Percentiles rank a stretch among this genome's conserved stretches.
Evolutionary conservation across 2,888 invertebrate species (phyloP).

Genomic region (Cataglyphis livida): DNA sequence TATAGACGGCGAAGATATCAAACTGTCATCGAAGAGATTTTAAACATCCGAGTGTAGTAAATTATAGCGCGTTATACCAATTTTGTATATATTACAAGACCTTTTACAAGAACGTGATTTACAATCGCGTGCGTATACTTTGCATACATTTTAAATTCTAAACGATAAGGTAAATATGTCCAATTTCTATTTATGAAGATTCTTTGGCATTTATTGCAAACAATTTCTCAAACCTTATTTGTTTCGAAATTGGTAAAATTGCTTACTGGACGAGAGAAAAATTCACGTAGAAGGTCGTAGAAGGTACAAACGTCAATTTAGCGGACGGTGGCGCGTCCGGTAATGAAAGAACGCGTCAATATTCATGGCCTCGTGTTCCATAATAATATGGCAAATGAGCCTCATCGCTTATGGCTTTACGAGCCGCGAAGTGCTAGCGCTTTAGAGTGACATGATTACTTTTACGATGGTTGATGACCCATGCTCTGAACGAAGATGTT

Average conservation of each 20-base stretch:
- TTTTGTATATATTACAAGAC: neutral
- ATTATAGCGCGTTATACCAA: neutral
- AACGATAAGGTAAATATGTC: neutral
- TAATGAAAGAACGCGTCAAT: slow-evolving; percentile 78
- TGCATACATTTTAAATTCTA: neutral
- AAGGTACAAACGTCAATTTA: slow-evolving; percentile 24
- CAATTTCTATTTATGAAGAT: neutral
- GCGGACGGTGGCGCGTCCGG: slow-evolving; percentile 40
- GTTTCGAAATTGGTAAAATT: slow-evolving; percentile 2
- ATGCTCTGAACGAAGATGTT: slow-evolving; percentile 61
- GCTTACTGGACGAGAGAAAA: slow-evolving; percentile 16
- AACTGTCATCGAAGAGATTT: neutral
- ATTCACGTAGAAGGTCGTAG: slow-evolving; percentile 19
- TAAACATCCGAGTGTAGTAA: neutral
- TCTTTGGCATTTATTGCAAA: neutral
- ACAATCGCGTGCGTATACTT: too few species aligned
- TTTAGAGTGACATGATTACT: slow-evolving; percentile 76
- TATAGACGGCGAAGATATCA: neutral
- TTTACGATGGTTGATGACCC: slow-evolving; percentile 71
- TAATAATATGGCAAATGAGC: slow-evolving; percentile 81
- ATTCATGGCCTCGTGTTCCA: slow-evolving; percentile 75
- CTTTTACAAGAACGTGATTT: neutral
- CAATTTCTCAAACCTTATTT: neutral
- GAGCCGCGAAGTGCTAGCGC: slow-evolving; percentile 75
- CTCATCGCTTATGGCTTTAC: slow-evolving; percentile 79